Percentiles rank a stretch among this genome's conserved stretches.
These are phyloP conservation scores for Drosophila hawaiiensis DNA, from an alignment of 2,888 invertebrate species.

Conservation along the genomic window DNA sequence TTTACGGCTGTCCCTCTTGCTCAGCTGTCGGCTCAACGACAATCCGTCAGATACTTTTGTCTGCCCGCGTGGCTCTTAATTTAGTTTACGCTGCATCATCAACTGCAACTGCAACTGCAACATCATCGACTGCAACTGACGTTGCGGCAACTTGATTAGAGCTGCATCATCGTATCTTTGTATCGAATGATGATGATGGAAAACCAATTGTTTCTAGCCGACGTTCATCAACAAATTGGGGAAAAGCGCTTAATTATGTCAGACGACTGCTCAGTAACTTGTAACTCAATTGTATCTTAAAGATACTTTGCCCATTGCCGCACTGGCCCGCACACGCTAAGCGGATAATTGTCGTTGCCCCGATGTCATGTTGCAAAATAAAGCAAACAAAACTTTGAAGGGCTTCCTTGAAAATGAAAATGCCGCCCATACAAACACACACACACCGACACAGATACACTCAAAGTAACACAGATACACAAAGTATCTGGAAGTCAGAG, in stretches of 20 bases:
- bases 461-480: constrained; percentile 32
- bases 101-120: constrained; percentile 5
- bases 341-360: constrained; percentile 73
- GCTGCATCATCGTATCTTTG: constrained; percentile 26
- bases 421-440: constrained; percentile 40
- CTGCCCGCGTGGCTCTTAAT: constrained; percentile 49
- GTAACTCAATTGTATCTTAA: constrained; percentile 67
- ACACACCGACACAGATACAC: constrained; percentile 2
- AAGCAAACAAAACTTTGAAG: constrained; percentile 81
- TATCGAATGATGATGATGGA: constrained; percentile 44
- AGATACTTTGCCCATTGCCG: constrained; percentile 72
- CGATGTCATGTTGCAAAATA: constrained; percentile 58
- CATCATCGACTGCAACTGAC: constrained; percentile 27
- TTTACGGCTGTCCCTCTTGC: constrained; percentile 34
- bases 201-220: constrained; percentile 65
- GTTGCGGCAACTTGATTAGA: constrained; percentile 39
- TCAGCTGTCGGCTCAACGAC: constrained; percentile 62
- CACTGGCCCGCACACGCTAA: constrained; percentile 73
- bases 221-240: constrained; percentile 69
- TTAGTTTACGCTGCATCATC: constrained; percentile 65
- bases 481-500: constrained; percentile 41
- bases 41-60: constrained; percentile 65
- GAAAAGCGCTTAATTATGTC: constrained; percentile 61
- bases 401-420: constrained; percentile 72
- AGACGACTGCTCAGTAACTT: constrained; percentile 39